Base-by-base conservation (phyloP, 1,140 invertebrate species). In the Daktulosphaira vitifoliae region DNA sequence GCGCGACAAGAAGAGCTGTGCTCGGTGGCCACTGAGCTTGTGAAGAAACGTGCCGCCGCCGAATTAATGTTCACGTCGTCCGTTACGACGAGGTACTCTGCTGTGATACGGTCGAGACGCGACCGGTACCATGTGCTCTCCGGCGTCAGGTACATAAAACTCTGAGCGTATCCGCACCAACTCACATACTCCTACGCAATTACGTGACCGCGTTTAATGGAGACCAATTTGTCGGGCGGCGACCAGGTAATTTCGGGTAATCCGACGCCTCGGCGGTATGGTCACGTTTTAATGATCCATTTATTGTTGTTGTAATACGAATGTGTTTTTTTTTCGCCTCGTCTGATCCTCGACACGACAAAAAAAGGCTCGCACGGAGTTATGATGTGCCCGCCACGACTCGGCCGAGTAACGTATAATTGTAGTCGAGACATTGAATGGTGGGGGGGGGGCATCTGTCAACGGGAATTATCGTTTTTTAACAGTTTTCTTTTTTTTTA, bases 191-290 rank as follows among this genome's bases (percentile, higher is more conserved):
- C 29, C 7, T 11, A 18, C 44, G 18, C 18, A 25, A 33, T 62
- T 62, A 62, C 56, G 56, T 62, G 56, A 62, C 56, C 56, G 56
- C 25, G 42, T 62, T 48, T 46, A 62, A 62, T 62, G 25, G 56
- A 11, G 56, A 48, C 42, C 56, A 62, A 62, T 62, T 62, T 48
- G 56, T 62, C 56, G 56, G 56, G 42, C 42, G 25, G 56, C 56
- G 18, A 48, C 42, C 56, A 48, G 56, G 56, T 62, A 62, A 48
- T 62, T 62, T 48, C 25, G 56, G 44, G 8, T 62, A 62, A 62
- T 62, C 56, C 56, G 42, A 62, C 39, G 56, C 56, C 42, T 46
- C n/a, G 42, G 42, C 42, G 56, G 56, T 33, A 62, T 39, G 56
- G 56, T 62, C 56, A 62, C 56, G 56, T 59, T 59, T 59, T 59